A percentile compares a stretch with the other conserved stretches of the same genome.
phyloP scores from a whole-genome alignment of 2,888 invertebrate genomes.

The Bursaphelenchus okinawaensis region DNA sequence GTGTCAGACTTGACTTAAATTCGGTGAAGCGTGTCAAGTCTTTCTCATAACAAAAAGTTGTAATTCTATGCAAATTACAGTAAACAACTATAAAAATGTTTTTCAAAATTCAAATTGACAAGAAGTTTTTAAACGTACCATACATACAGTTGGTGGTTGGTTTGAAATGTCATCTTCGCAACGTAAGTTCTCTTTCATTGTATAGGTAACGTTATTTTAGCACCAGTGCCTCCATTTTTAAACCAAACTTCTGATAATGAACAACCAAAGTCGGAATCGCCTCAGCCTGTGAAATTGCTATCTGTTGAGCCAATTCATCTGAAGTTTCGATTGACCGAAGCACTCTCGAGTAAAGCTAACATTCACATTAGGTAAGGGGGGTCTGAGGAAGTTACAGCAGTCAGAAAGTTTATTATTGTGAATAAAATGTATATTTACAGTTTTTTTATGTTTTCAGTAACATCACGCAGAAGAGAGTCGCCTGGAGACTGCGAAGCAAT shows the following conservation, averaged over 20 bases:
- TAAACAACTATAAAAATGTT: too few relatives aligned
- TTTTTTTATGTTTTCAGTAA: conserved; percentile 15
- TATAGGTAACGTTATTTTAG: not conserved
- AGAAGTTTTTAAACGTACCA: too few relatives aligned
- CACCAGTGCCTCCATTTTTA: not conserved
- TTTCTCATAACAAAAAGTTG: not conserved
- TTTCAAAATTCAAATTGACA: not conserved
- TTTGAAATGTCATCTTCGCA: too few relatives aligned
- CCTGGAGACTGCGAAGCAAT: conserved; percentile 21
- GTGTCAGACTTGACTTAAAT: not conserved
- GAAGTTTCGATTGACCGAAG: conserved; percentile 9
- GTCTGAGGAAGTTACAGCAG: too few relatives aligned
- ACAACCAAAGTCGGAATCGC: not conserved
- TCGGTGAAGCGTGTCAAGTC: not conserved
- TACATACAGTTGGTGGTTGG: too few relatives aligned
- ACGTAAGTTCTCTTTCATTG: too few relatives aligned
- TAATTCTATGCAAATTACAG: not conserved
- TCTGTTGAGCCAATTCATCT: conserved; percentile 13
- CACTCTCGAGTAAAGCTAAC: not conserved
- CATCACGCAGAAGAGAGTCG: conserved; percentile 13
- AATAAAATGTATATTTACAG: not conserved
- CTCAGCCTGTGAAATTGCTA: not conserved
- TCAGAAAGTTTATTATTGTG: not conserved
- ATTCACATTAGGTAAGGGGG: not conserved
- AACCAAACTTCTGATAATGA: not conserved